Base-by-base conservation (phyloP, 1,140 invertebrate species). In the Lepidurus packardi region DNA sequence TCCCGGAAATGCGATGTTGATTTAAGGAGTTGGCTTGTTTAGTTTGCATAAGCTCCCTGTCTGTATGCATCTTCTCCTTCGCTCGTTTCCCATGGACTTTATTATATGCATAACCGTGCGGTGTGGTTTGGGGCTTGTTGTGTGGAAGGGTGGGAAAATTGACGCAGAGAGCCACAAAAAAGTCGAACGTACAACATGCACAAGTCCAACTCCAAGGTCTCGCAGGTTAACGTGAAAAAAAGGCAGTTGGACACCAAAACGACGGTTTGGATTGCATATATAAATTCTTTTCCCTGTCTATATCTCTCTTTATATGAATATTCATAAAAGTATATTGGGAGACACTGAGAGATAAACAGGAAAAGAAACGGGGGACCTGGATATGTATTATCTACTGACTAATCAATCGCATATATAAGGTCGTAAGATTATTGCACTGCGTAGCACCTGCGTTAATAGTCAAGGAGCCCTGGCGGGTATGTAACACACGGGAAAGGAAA, bases 1-100 rank as follows among this genome's bases (percentile, higher is more conserved):
- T 65, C 53, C 53, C 53, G 53, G 53, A 65, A 65, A 65, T 65
- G n/a, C 53, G 13, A 65, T 65, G 53, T 65, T 65, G 53, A 65
- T 65, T 65, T 65, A 65, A 65, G n/a, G 53, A 65, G 9, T 65
- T 65, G 53, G 53, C 53, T 65, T 65, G 53, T 65, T 65, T 65
- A 13, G 53, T 65, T 65, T 65, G 53, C 53, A 21, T 65, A 65
- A 65, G 53, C 53, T 65, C 53, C 53, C 53, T 65, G 53, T 65
- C 53, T 16, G 13, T 65, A 16, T 16, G 53, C 53, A 16, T 65
- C n/a, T 65, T 65, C 53, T 65, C 53, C 13, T 65, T 65, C 53
- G 16, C 53, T 7, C 53, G 13, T 65, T 65, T 65, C 53, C 53
- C 53, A 13, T 16, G 21, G 53, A 65, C 53, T 13, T 65, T 65